These are phyloP conservation scores for Zoanthus sansibaricus DNA, from an alignment of 92 coral and sea anemone species.

Conservation along the genomic window DNA sequence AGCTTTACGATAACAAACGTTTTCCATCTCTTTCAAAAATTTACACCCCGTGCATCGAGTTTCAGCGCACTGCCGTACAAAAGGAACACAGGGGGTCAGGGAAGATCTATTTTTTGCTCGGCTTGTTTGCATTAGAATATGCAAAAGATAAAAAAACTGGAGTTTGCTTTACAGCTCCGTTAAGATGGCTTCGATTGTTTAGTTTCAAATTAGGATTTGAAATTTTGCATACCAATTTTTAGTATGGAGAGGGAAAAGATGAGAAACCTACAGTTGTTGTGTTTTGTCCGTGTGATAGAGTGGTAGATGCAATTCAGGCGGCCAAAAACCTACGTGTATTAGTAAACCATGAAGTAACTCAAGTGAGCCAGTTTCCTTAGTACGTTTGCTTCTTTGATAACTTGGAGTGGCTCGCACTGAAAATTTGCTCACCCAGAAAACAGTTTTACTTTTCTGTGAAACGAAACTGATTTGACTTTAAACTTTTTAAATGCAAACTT, in stretches of 20 bases:
- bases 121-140: background rate
- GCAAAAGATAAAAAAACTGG: conserved; percentile 9
- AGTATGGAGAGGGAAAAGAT: conserved; percentile 32
- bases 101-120: background rate
- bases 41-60: background rate
- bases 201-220: conserved; percentile 8
- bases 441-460: no score
- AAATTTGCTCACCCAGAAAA: no score
- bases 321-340: background rate
- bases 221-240: conserved; percentile 4
- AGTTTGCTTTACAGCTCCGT: background rate
- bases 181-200: background rate
- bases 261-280: conserved; percentile 17
- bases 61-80: background rate
- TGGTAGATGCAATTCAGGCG: background rate
- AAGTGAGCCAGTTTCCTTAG: no score
- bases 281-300: conserved; percentile 15
- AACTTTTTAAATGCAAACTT: no score
- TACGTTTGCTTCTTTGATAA: no score
- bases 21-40: background rate
- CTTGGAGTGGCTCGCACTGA: no score
- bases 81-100: conserved; percentile 25
- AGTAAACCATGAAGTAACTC: no score
- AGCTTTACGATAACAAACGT: conserved; percentile 27
- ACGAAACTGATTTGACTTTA: no score